Evolutionary conservation across 2,797 vertebrate species (phyloP).

Genomic region (Moxostoma hubbsi): DNA sequence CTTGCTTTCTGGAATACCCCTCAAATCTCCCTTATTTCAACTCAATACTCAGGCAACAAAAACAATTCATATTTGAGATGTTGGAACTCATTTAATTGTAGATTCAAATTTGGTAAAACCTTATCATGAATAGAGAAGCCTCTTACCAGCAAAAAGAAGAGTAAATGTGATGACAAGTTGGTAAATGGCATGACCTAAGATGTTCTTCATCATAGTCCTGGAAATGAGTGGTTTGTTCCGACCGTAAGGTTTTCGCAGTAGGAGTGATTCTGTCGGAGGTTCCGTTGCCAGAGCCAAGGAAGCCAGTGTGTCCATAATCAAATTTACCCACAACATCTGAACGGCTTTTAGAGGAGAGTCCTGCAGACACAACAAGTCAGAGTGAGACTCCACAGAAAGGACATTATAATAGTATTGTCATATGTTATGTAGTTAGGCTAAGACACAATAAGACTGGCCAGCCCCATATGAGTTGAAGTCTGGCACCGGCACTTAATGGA

Average conservation of each 20-base stretch:
- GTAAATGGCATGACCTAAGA: conserved; percentile 91
- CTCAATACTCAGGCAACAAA: not conserved
- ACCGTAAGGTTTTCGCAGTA: conserved; percentile 89
- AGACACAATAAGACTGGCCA: conserved; percentile 13
- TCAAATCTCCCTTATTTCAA: too few species aligned
- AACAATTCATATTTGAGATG: not conserved
- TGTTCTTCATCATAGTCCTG: conserved; percentile 99
- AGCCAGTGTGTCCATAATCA: conserved; percentile 98
- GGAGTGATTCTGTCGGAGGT: conserved; percentile 88
- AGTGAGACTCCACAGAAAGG: conserved; percentile 6
- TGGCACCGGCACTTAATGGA: not conserved
- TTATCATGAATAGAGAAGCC: not conserved
- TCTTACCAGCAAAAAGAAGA: conserved; percentile 89
- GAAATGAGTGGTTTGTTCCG: conserved; percentile 95
- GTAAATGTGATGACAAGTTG: conserved; percentile 93
- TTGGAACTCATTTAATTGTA: not conserved
- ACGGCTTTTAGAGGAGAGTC: conserved; percentile 95
- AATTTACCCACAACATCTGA: conserved; percentile 98
- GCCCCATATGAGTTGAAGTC: conserved; percentile 10
- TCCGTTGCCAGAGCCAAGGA: conserved; percentile 95
- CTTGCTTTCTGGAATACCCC: too few species aligned
- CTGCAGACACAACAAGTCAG: conserved; percentile 68
- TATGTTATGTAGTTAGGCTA: conserved; percentile 38
- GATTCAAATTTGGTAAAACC: not conserved
- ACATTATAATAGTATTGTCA: conserved; percentile 30